A percentile compares a stretch with the other conserved stretches of the same genome.
Conservation (phyloP, 2,888 invertebrate species). For the Watsonalla binaria region DNA sequence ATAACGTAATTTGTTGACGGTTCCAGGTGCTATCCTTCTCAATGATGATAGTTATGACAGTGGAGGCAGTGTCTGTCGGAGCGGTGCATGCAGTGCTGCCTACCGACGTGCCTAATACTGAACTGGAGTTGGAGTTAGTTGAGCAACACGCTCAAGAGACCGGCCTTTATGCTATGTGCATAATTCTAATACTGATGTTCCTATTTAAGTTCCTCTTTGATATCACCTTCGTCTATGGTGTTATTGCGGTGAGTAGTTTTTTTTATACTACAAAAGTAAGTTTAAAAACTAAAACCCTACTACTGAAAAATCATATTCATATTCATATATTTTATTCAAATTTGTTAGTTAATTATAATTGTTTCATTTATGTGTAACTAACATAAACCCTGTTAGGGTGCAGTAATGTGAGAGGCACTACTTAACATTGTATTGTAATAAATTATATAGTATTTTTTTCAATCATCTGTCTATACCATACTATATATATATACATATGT, state of each 20-base stretch:
- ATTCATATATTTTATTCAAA: no score
- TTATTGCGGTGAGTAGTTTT: conserved; percentile 38
- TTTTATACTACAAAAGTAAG: no score
- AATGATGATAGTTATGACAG: conserved; percentile 45
- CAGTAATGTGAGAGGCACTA: no score
- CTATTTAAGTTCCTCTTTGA: conserved; percentile 59
- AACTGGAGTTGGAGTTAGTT: conserved; percentile 31
- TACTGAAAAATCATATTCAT: no score
- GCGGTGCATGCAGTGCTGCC: conserved; percentile 22
- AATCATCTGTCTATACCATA: no score
- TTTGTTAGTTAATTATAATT: no score
- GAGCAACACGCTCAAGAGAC: conserved; percentile 36
- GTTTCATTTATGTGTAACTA: no score
- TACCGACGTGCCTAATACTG: conserved; percentile 10
- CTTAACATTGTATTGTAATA: no score
- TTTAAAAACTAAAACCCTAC: no score
- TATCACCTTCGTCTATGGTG: conserved; percentile 53
- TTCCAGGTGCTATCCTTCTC: conserved; percentile 50
- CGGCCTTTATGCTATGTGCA: conserved; percentile 55
- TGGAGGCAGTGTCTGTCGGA: conserved; percentile 35
- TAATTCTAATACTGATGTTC: conserved; percentile 61
- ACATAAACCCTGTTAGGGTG: no score
- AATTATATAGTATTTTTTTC: no score
- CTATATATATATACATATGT: no score
- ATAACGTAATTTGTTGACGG: conserved; percentile 7